Base-by-base conservation (phyloP, 2,113 vertebrate genomes). In the Albula goreensis region DNA sequence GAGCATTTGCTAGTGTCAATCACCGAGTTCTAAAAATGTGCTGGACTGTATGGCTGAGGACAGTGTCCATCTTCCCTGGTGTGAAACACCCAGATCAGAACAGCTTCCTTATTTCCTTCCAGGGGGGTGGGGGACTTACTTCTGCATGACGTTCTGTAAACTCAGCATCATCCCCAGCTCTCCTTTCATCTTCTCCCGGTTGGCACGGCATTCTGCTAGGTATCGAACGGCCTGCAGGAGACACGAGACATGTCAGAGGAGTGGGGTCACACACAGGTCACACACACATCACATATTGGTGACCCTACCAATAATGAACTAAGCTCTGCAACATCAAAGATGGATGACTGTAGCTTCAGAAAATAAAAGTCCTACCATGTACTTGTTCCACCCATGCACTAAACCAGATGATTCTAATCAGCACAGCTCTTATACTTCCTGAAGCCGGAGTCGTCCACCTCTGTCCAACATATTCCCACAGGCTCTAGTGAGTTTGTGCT, bases 131-230 rank as follows among this genome's bases (percentile, higher is more conserved):
- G 56, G 31, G 48, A 96, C 97, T 97, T 95, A 98, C 97, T 97
- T 98, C 87, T 99, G 97, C 88, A 96, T 90, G 17, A 99, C 96
- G 84, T 96, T 98, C 92, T 99, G 97, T 80, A 98, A 94, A 89
- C 97, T 99, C 91, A 97, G 92, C 97, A 99, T 97, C 97, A 99
- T 98, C 48, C 97, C 97, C 92, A 99, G 88, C 91, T 97, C 97
- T 17, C 93, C 96, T 85, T 94, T 96, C 97, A 99, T 97, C 91
- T 97, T 98, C 85, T 98, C 97, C 91, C 95, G 94, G 94, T 98
- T 99, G 86, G 94, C 93, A 82, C 96, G 96, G 83, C 97, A 98
- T 92, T 99, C 97, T 60, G 97, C 96, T 94, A 99, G 93, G 87
- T 98, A 99, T 1, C 97, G 97, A 22, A 98, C 92, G 82, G 97